Evolutionary conservation across 2,888 invertebrate species (phyloP).

Genomic region (Lutraria lutraria): DNA sequence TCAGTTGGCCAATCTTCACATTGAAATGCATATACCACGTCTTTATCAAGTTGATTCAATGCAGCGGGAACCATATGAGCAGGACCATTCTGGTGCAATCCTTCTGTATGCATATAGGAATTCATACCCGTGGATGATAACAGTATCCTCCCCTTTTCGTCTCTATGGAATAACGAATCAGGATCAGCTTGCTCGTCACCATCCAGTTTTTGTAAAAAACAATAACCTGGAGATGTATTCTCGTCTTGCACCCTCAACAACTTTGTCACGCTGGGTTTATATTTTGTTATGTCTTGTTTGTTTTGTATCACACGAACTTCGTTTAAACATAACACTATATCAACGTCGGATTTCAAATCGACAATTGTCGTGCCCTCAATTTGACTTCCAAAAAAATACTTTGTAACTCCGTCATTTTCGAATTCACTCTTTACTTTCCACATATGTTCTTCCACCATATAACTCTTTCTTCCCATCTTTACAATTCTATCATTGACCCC

Average conservation of each 20-base stretch:
- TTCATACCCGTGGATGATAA: background rate
- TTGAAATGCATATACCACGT: background rate
- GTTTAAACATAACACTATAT: background rate
- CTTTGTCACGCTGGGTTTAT: background rate
- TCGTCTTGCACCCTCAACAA: conserved; percentile 9
- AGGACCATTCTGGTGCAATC: background rate
- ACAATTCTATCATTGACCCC: background rate
- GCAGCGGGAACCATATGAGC: background rate
- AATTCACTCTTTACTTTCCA: background rate
- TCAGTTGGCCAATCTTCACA: conserved; percentile 13
- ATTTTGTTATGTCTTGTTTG: too few species aligned
- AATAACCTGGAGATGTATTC: background rate
- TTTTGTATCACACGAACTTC: background rate
- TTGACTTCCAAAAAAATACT: background rate
- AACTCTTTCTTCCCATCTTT: background rate
- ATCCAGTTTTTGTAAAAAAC: background rate
- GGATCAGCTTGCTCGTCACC: background rate
- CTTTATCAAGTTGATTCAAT: background rate
- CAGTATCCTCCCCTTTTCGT: conserved; percentile 3
- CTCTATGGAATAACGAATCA: background rate
- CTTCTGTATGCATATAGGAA: too few species aligned
- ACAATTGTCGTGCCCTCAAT: conserved; percentile 2
- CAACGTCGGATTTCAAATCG: background rate
- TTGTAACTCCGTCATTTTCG: background rate
- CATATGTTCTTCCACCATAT: background rate